Percentiles rank a stretch among this genome's conserved stretches.
phyloP scores from a whole-genome alignment of 2,113 vertebrate species.

The Gambusia affinis region DNA sequence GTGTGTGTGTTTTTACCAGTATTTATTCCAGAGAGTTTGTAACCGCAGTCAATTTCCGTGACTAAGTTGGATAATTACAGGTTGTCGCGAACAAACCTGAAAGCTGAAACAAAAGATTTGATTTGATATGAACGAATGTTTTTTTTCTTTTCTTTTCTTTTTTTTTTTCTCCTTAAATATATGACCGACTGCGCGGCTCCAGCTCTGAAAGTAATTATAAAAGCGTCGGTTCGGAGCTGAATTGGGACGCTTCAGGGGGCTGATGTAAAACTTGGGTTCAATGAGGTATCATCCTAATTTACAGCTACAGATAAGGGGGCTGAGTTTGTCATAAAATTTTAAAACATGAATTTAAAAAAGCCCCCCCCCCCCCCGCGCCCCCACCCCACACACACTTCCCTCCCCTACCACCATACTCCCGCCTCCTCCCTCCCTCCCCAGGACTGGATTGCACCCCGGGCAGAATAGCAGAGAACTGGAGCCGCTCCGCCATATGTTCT shows the following conservation, averaged over 20 bases:
- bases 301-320: slow-evolving; percentile 91
- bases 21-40: slow-evolving; percentile 59
- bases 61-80: slow-evolving; percentile 62
- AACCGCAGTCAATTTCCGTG: slow-evolving; percentile 52
- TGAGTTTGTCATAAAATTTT: slow-evolving; percentile 91
- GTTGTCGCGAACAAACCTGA: slow-evolving; percentile 5
- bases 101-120: slow-evolving; percentile 13
- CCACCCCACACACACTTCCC: not conserved
- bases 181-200: slow-evolving; percentile 25
- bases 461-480: slow-evolving; percentile 93
- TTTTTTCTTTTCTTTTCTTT: no score
- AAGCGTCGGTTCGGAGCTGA: slow-evolving; percentile 85
- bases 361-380: not conserved
- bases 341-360: slow-evolving; percentile 9
- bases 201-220: slow-evolving; percentile 77
- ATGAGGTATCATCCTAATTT: slow-evolving; percentile 96
- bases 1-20: slow-evolving; percentile 15
- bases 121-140: slow-evolving; percentile 9
- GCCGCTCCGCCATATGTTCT: slow-evolving; percentile 97
- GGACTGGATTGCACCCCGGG: slow-evolving; percentile 96
- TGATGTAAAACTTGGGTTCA: slow-evolving; percentile 90
- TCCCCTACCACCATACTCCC: slow-evolving; percentile 42
- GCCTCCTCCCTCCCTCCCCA: slow-evolving; percentile 52
- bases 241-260: slow-evolving; percentile 86
- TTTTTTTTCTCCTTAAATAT: not conserved